Percentiles rank a stretch among this genome's conserved stretches.
These are phyloP conservation scores for Prunella himalayana DNA, from an alignment of 2,113 vertebrate species.

Conservation along the genomic window DNA sequence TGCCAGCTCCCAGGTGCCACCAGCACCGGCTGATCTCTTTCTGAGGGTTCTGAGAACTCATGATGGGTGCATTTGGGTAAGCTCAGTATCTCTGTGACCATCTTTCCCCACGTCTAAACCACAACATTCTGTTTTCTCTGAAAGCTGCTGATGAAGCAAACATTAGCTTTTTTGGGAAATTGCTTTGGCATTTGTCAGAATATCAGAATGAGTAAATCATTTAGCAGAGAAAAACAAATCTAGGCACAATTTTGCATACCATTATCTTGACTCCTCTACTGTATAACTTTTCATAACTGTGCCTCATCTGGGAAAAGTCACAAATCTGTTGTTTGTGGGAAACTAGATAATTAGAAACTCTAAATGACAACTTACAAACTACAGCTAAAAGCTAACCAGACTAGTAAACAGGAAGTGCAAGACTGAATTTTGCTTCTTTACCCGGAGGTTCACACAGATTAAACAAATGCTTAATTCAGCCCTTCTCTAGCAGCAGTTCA, in stretches of 20 bases:
- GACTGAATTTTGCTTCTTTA: neutral
- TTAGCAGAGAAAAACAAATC: conserved; percentile 31
- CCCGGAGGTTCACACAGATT: neutral
- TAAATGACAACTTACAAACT: conserved; percentile 9
- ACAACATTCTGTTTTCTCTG: neutral
- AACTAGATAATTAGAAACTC: conserved; percentile 29
- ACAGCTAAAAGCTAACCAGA: neutral
- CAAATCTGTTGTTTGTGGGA: neutral
- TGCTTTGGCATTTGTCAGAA: neutral
- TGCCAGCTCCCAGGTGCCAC: neutral
- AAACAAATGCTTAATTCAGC: conserved; percentile 20
- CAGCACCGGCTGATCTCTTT: neutral
- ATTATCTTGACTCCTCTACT: conserved; percentile 2
- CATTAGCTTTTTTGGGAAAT: neutral
- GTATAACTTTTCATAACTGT: neutral
- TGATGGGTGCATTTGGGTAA: neutral
- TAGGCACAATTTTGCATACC: neutral
- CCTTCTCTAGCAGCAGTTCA: neutral
- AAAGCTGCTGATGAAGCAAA: conserved; percentile 6
- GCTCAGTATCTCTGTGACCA: neutral
- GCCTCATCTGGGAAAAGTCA: conserved; percentile 30
- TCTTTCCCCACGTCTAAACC: neutral
- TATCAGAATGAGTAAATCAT: conserved; percentile 15
- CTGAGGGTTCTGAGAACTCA: neutral
- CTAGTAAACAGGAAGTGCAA: conserved; percentile 8